Base-by-base conservation (phyloP, 2,113 vertebrate species). In the Axis porcinus region DNA sequence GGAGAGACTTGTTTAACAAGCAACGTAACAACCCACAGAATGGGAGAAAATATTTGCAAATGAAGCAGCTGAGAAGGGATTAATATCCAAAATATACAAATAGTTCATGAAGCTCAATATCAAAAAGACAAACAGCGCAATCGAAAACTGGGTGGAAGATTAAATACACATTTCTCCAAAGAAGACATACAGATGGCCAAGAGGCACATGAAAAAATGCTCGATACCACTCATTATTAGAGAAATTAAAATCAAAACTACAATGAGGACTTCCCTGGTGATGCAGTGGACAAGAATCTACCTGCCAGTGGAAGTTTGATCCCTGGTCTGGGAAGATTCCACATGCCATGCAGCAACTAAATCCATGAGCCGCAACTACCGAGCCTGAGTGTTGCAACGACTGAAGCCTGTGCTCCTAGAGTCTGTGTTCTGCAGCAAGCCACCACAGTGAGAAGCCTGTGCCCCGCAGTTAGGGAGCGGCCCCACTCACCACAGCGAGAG, bases 381-480 rank as follows among this genome's bases (percentile, higher is more conserved):
- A 70, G 67, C 67, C n/a, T 3, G 67, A 40, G 67, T 12, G n/a
- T 10, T 23, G n/a, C n/a, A 9, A 23, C 1, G 10, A 3, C n/a
- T 12, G n/a, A 40, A 23, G n/a, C 19, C 67, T 40, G 67, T 12
- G 67, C 67, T 70, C n/a, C 10, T 58, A 5, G 5, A 12, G 67
- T 6, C 67, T 23, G n/a, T 6, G 67, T 10, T 70, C 19, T 1
- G 67, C 67, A 70, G 67, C 10, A 70, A 23, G 67, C 16, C 33
- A 64, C 52, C 50, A 52, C 14, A 6, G 9, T 0, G 62, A 33
- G 62, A n/a, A 64, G 62, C 62, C 30, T n/a, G 62, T 16, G 62
- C 3, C 4, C 62, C 33, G 2, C 55, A 25, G 1, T 3, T 2
- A 9, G 55, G 10, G 55, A 4, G 0, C 4, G 9, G 55, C 8